phyloP scores from a whole-genome alignment of 92 coral and sea anemone species.

The Muricea muricata region DNA sequence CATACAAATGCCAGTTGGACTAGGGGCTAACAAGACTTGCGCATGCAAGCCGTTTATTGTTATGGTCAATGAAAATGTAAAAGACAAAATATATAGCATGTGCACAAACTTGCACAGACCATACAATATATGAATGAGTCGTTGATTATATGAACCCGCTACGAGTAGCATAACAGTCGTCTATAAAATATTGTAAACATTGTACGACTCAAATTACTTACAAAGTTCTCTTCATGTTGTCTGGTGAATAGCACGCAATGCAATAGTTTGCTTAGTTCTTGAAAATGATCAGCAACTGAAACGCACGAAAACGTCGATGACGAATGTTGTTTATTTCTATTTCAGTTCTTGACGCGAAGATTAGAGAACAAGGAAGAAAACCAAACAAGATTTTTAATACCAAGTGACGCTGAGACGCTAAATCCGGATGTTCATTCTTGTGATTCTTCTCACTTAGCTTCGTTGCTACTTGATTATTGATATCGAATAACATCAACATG shows the following conservation, averaged over 20 bases:
- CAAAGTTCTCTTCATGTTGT: not conserved
- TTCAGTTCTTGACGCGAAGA: too few relatives aligned
- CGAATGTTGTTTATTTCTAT: too few relatives aligned
- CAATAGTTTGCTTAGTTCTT: too few relatives aligned
- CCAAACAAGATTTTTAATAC: too few relatives aligned
- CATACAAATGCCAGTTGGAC: not conserved
- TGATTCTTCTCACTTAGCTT: too few relatives aligned
- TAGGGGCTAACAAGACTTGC: not conserved
- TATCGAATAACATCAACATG: too few relatives aligned
- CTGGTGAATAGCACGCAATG: not conserved
- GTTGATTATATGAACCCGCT: not conserved
- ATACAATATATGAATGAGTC: not conserved
- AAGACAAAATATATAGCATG: not conserved
- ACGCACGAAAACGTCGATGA: too few relatives aligned
- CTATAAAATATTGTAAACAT: not conserved
- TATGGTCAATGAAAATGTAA: not conserved
- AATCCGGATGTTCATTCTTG: too few relatives aligned
- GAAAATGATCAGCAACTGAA: too few relatives aligned
- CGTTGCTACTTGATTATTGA: too few relatives aligned
- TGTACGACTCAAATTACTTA: not conserved
- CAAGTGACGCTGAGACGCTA: too few relatives aligned
- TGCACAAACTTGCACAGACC: not conserved
- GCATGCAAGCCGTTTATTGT: not conserved
- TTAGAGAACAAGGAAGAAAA: too few relatives aligned
- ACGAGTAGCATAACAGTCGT: not conserved